Evolutionary conservation across 2,113 vertebrate species (phyloP).

Genomic region (Tretioscincus oriximinensis): DNA sequence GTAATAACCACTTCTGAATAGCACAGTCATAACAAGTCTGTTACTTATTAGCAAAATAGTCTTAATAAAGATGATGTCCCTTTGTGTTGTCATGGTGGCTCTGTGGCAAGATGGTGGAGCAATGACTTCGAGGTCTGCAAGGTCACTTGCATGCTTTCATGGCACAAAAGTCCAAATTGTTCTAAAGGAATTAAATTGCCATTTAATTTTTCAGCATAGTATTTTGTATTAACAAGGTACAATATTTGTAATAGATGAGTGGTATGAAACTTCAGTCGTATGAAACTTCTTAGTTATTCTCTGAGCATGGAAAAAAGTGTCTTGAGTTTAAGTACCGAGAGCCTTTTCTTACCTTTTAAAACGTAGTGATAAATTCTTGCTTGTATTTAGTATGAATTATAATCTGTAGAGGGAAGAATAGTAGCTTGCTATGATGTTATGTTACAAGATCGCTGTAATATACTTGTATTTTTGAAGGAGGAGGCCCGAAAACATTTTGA

Average conservation of each 20-base stretch:
- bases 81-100: too few species aligned
- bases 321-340: not conserved
- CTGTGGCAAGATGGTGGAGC: not conserved
- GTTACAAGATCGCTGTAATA: not conserved
- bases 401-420: not conserved
- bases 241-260: not conserved
- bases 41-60: not conserved
- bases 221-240: not conserved
- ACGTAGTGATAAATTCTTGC: not conserved
- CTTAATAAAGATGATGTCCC: not conserved
- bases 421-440: not conserved
- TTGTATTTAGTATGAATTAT: not conserved
- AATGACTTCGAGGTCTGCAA: not conserved
- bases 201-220: not conserved
- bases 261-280: not conserved
- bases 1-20: not conserved
- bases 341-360: not conserved
- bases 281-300: not conserved
- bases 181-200: not conserved
- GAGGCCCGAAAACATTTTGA: constrained; percentile 91
- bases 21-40: not conserved
- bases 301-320: not conserved
- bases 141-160: not conserved
- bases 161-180: not conserved
- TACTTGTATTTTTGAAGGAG: constrained; percentile 72